Percentiles rank a stretch among this genome's conserved stretches.
Evolutionary conservation across 64 coral and sea anemone species (phyloP).

Genomic region (Actinia tenebrosa): DNA sequence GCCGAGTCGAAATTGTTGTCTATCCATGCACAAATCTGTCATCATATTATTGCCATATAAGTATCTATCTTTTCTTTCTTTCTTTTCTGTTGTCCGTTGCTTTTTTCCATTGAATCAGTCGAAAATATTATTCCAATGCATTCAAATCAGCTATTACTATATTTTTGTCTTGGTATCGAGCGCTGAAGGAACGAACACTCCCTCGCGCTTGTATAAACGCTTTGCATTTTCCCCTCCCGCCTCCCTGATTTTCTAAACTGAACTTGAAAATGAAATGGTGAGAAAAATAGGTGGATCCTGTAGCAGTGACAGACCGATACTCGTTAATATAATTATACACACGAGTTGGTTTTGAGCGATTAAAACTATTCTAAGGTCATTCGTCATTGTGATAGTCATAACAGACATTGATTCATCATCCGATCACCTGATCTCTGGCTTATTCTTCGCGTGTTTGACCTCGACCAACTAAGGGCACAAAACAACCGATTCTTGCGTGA

Average conservation of each 20-base stretch:
- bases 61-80: neutral
- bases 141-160: slow-evolving; percentile 1
- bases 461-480: neutral
- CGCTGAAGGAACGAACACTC: neutral
- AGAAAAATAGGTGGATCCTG: neutral
- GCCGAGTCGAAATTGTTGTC: neutral
- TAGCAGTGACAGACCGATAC: neutral
- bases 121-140: neutral
- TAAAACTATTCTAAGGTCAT: neutral
- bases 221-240: neutral
- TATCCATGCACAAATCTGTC: neutral
- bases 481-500: neutral
- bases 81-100: neutral
- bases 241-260: neutral
- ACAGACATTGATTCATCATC: neutral
- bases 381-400: neutral
- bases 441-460: neutral
- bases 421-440: neutral
- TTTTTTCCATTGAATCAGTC: neutral
- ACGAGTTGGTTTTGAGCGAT: neutral
- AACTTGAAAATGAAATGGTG: neutral
- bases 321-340: neutral
- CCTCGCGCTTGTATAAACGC: neutral
- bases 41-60: neutral
- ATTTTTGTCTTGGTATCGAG: neutral